These are phyloP conservation scores for Taenioides sp. DNA, from an alignment of 2,797 vertebrate species.

Conservation along the genomic window DNA sequence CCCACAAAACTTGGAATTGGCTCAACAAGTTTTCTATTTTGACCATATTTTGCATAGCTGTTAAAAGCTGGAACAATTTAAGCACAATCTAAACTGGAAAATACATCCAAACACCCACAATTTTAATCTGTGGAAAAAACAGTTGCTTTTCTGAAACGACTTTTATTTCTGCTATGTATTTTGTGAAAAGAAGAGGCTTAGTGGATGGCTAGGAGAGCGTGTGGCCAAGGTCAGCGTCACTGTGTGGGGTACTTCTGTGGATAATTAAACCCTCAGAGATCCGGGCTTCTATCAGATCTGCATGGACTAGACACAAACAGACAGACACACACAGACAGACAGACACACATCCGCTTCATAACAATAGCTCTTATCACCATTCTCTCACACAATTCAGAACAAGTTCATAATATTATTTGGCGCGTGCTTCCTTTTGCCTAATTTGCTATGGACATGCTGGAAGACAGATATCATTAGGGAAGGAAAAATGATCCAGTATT, in stretches of 20 bases:
- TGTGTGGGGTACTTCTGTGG: constrained; percentile 53
- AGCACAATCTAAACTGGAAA: not conserved
- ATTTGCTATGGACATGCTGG: not conserved
- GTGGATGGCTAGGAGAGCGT: constrained; percentile 36
- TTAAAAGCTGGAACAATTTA: not conserved
- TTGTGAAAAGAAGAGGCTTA: constrained; percentile 19
- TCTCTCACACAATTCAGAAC: constrained; percentile 31
- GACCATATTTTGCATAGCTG: not conserved
- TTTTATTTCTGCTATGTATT: constrained; percentile 37
- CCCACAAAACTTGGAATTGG: not conserved
- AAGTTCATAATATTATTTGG: constrained; percentile 23
- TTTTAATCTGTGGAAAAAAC: not conserved
- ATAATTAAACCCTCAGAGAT: constrained; percentile 77
- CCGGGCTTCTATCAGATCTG: constrained; percentile 48
- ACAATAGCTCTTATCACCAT: constrained; percentile 14
- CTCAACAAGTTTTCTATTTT: not conserved
- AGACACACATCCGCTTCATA: constrained; percentile 34
- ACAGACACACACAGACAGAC: constrained; percentile 29
- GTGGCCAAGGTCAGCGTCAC: constrained; percentile 62
- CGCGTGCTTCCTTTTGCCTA: constrained; percentile 10
- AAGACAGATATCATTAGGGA: constrained; percentile 12
- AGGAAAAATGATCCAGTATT: not conserved
- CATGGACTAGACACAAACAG: constrained; percentile 27
- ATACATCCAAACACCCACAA: not conserved
- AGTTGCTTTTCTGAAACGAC: not conserved